A percentile compares a stretch with the other conserved stretches of the same genome.
phyloP scores from a whole-genome alignment of 1,140 invertebrate genomes.

The Globodera rostochiensis region DNA sequence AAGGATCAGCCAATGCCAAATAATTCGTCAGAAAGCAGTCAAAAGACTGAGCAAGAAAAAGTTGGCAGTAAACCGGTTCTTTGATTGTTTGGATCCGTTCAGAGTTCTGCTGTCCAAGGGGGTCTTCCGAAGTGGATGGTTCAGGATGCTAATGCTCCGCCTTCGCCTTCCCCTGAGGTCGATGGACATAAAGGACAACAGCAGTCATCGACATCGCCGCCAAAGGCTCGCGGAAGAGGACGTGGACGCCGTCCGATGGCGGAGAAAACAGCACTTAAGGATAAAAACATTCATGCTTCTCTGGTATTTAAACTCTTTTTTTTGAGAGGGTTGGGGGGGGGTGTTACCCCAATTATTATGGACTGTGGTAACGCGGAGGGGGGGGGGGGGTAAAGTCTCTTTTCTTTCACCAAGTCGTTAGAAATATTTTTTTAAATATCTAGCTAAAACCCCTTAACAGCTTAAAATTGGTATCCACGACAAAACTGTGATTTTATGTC shows the following conservation, averaged over 20 bases:
- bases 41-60: neutral
- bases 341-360: too few relatives aligned
- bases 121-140: slow-evolving; percentile 32
- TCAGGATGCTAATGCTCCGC: slow-evolving; percentile 26
- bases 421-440: too few relatives aligned
- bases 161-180: slow-evolving; percentile 21
- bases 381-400: too few relatives aligned
- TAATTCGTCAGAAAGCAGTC: neutral
- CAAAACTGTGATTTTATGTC: too few relatives aligned
- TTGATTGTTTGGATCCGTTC: neutral
- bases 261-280: slow-evolving; percentile 12
- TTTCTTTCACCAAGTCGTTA: too few relatives aligned
- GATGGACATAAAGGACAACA: slow-evolving; percentile 3
- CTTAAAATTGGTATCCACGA: too few relatives aligned
- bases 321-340: too few relatives aligned
- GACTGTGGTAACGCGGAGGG: too few relatives aligned
- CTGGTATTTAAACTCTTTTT: neutral
- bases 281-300: neutral
- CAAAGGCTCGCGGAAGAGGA: neutral
- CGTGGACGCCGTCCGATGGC: slow-evolving; percentile 23
- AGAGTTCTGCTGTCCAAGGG: neutral
- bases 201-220: neutral
- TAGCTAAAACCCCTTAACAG: too few relatives aligned
- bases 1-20: too few relatives aligned
- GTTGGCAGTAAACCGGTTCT: neutral